A percentile compares a stretch with the other conserved stretches of the same genome.
phyloP scores from a whole-genome alignment of 2,797 vertebrate genomes.

The Rallus crepitans region DNA sequence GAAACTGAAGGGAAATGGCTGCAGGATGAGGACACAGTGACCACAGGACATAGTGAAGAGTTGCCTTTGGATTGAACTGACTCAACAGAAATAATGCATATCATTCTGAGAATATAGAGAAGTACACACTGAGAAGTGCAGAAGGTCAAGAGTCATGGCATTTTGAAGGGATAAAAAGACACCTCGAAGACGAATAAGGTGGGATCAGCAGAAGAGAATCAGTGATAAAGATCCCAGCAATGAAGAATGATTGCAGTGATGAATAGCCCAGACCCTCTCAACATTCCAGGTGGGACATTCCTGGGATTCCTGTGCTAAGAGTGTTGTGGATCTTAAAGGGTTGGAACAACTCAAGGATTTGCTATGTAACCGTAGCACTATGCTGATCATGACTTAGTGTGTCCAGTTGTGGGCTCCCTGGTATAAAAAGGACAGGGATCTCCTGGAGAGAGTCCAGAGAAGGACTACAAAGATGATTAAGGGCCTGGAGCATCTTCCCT shows the following conservation, averaged over 20 bases:
- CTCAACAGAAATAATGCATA: background rate
- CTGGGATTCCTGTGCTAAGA: background rate
- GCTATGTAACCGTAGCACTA: background rate
- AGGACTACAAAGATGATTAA: no score
- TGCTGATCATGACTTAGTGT: background rate
- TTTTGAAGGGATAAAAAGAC: background rate
- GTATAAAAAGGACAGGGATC: no score
- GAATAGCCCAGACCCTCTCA: background rate
- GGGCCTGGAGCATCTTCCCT: no score
- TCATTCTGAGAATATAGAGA: background rate
- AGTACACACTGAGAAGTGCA: background rate
- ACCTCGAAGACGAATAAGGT: background rate
- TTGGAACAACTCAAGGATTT: background rate
- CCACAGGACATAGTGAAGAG: background rate
- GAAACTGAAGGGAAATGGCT: background rate
- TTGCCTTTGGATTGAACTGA: background rate
- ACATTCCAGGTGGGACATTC: background rate
- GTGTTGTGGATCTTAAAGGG: background rate
- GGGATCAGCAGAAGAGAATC: background rate
- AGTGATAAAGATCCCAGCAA: background rate
- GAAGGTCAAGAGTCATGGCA: background rate
- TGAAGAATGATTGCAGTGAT: background rate
- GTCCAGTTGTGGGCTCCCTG: no score
- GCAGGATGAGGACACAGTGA: background rate
- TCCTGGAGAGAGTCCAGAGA: no score